Conservation (phyloP, 2,113 vertebrate genomes). For the Stegostoma tigrinum region DNA sequence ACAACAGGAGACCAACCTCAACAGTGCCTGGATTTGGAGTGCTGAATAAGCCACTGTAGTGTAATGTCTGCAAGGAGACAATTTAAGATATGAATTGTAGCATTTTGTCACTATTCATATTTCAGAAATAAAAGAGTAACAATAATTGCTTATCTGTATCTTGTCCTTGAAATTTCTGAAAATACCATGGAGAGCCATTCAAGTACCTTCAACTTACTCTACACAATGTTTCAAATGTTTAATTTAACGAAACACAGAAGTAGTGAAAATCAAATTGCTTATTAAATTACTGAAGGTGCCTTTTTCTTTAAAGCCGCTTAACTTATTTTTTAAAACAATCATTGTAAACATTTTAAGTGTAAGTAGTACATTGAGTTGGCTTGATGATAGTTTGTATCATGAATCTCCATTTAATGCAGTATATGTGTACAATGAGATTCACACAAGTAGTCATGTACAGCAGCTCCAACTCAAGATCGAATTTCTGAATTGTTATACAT, state of each 20-base stretch:
- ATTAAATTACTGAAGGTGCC: neutral
- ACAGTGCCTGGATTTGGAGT: conserved; percentile 73
- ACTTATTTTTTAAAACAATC: neutral
- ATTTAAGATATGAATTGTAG: conserved; percentile 44
- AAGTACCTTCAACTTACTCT: neutral
- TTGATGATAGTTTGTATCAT: neutral
- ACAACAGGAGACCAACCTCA: conserved; percentile 47
- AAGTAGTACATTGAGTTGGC: too few relatives aligned
- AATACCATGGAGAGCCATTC: neutral
- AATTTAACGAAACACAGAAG: neutral
- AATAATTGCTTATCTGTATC: neutral
- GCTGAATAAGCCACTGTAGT: conserved; percentile 79
- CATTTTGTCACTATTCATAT: neutral
- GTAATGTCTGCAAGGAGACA: conserved; percentile 54
- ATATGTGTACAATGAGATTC: neutral
- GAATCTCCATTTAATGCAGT: neutral
- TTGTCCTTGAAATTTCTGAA: neutral
- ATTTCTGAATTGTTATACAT: neutral
- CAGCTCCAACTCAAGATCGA: neutral
- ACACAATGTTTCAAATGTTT: neutral
- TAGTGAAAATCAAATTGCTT: neutral
- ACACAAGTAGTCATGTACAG: neutral
- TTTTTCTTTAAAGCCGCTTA: neutral
- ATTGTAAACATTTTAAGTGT: neutral
- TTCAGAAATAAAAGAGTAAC: neutral